phyloP scores from a whole-genome alignment of 2,113 vertebrate species.

The Cryptomyrus ogoouensis region DNA sequence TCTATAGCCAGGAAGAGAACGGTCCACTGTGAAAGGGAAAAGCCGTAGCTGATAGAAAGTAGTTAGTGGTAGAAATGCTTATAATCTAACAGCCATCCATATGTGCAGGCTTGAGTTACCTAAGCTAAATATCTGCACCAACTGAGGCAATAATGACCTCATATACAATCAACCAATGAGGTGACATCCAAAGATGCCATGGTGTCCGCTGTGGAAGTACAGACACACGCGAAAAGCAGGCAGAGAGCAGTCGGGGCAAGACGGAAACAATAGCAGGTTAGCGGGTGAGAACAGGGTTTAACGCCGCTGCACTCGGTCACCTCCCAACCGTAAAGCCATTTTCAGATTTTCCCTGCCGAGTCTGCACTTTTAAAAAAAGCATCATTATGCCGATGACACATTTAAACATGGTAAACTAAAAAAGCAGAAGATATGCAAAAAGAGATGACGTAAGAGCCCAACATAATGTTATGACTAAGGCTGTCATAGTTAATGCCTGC shows the following conservation, averaged over 20 bases:
- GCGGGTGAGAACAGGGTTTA: neutral
- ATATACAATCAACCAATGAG: neutral
- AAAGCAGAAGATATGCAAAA: neutral
- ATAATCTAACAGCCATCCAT: neutral
- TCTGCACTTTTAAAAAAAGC: neutral
- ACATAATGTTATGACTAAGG: neutral
- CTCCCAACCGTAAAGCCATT: neutral
- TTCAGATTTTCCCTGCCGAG: neutral
- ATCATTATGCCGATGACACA: neutral
- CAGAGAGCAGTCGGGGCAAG: neutral
- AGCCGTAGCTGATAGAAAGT: neutral
- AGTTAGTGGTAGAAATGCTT: neutral
- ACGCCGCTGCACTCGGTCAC: neutral
- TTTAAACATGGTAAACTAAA: neutral
- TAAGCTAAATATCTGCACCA: neutral
- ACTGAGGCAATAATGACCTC: neutral
- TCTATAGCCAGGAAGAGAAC: neutral
- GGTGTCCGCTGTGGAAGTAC: neutral
- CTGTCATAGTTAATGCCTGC: neutral
- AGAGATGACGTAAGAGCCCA: neutral
- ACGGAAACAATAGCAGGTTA: neutral
- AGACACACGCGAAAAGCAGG: neutral
- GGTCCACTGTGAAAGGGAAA: neutral
- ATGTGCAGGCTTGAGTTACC: neutral
- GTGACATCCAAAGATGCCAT: neutral